Percentiles rank a stretch among this genome's conserved stretches.
phyloP scores from a whole-genome alignment of 1,140 invertebrate genomes.

The Bradysia coprophila region DNA sequence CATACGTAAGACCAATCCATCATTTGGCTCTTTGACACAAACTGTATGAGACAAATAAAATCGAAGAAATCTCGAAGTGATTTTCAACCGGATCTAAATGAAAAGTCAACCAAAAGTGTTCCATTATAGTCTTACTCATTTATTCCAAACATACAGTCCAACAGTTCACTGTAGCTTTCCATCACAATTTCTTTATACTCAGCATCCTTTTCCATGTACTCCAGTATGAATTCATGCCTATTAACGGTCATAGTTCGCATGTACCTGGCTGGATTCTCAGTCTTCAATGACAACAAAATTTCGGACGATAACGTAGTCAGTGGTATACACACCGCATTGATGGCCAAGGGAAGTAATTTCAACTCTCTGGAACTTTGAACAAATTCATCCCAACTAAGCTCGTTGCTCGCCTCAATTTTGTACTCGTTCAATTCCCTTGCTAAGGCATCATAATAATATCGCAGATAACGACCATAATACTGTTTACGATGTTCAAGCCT shows the following conservation, averaged over 20 bases:
- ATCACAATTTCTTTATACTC: neutral
- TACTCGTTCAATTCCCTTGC: conserved; percentile 18
- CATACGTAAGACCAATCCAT: no score
- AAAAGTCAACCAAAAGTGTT: no score
- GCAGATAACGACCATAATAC: conserved; percentile 23
- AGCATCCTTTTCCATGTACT: neutral
- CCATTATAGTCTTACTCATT: no score
- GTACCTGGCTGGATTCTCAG: neutral
- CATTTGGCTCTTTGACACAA: no score
- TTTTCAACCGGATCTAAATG: no score
- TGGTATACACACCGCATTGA: neutral
- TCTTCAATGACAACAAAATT: neutral
- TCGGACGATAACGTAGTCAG: neutral
- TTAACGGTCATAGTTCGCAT: neutral
- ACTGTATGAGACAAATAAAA: no score
- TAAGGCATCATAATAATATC: conserved; percentile 28
- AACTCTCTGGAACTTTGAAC: conserved; percentile 15
- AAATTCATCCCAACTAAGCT: conserved; percentile 23
- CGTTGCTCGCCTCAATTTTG: conserved; percentile 17
- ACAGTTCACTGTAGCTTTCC: no score
- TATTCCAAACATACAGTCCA: no score
- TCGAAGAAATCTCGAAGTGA: no score
- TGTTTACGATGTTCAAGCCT: conserved; percentile 22
- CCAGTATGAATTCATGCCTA: neutral
- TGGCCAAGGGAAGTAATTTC: neutral